phyloP scores from a whole-genome alignment of 2,888 invertebrate species.

The Brachypterus glaber region DNA sequence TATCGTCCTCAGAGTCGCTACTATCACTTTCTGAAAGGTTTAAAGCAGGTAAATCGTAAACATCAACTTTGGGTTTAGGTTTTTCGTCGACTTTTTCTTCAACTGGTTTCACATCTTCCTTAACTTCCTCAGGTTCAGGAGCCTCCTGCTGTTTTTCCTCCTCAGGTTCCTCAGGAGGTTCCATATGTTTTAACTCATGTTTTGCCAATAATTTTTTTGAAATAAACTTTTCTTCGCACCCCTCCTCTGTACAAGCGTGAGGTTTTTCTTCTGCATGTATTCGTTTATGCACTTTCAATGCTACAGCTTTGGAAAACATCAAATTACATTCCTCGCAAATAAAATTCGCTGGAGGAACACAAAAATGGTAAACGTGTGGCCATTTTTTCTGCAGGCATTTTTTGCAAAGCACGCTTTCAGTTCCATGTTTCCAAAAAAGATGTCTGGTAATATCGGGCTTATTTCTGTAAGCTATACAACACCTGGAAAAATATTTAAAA shows the following conservation, averaged over 20 bases:
- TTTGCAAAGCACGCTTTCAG: slow-evolving; percentile 77
- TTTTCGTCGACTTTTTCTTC: slow-evolving; percentile 23
- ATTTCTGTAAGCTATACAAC: slow-evolving; percentile 79
- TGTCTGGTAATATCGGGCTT: slow-evolving; percentile 83
- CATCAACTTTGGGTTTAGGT: slow-evolving; percentile 48
- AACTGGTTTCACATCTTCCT: slow-evolving; percentile 25
- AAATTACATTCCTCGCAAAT: slow-evolving; percentile 72
- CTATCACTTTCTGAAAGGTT: slow-evolving; percentile 81
- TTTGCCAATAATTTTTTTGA: slow-evolving; percentile 68
- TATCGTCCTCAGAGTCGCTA: slow-evolving; percentile 49
- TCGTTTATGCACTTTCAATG: slow-evolving; percentile 75
- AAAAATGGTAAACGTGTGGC: slow-evolving; percentile 88
- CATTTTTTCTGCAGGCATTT: slow-evolving; percentile 81
- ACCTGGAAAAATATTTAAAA: too few species aligned
- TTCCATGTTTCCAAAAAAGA: slow-evolving; percentile 87
- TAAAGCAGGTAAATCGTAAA: slow-evolving; percentile 65
- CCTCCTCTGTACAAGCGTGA: slow-evolving; percentile 60
- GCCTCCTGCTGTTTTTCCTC: slow-evolving; percentile 18
- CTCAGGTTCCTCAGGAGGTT: slow-evolving; percentile 32
- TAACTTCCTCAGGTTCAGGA: slow-evolving; percentile 17
- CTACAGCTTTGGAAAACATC: slow-evolving; percentile 65
- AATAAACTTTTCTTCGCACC: slow-evolving; percentile 68
- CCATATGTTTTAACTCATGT: slow-evolving; percentile 57
- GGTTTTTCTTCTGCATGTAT: slow-evolving; percentile 60
- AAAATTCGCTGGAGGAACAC: slow-evolving; percentile 69